These are phyloP conservation scores for Donacobius atricapilla DNA, from an alignment of 2,113 vertebrate species.

Conservation along the genomic window DNA sequence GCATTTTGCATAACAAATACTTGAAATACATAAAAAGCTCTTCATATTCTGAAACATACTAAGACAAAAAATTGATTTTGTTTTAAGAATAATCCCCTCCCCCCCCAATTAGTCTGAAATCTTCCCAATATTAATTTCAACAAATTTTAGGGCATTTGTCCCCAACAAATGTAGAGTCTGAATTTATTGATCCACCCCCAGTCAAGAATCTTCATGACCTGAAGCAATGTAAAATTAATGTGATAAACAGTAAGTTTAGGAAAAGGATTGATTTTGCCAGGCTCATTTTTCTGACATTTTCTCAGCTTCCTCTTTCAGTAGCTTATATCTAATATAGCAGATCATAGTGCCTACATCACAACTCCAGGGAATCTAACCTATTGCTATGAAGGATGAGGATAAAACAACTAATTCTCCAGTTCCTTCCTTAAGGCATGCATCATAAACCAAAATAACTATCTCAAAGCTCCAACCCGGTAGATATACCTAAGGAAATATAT, in stretches of 20 bases:
- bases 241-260: neutral
- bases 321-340: neutral
- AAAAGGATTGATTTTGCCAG: neutral
- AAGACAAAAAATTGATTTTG: neutral
- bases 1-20: neutral
- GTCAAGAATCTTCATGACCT: neutral
- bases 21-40: neutral
- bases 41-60: neutral
- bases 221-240: neutral
- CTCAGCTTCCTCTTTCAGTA: neutral
- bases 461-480: neutral
- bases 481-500: neutral
- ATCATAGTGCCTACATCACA: neutral
- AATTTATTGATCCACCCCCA: neutral
- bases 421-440: neutral
- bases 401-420: neutral
- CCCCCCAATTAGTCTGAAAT: neutral
- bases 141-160: neutral
- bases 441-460: neutral
- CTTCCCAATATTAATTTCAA: neutral
- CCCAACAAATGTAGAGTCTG: neutral
- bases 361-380: neutral
- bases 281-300: neutral
- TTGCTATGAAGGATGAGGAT: neutral
- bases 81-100: neutral